A percentile compares a stretch with the other conserved stretches of the same genome.
Conservation (phyloP, 2,797 vertebrate genomes). For the Girardinus metallicus region DNA sequence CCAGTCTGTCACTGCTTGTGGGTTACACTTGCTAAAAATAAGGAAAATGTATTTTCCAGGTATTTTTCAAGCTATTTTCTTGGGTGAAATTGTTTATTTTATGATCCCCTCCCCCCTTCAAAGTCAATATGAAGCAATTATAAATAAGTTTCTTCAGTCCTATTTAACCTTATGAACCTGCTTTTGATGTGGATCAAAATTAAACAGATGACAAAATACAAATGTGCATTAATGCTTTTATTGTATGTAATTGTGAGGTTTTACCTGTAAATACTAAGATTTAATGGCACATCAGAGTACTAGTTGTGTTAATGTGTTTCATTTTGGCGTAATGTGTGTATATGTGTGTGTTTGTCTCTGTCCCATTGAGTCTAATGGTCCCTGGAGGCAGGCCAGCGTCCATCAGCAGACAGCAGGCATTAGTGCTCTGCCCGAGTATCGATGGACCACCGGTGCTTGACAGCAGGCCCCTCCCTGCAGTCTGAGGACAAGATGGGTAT, state of each 20-base stretch:
- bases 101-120: not conserved
- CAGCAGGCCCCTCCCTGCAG: slow-evolving; percentile 85
- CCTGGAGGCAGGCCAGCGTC: slow-evolving; percentile 91
- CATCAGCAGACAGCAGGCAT: slow-evolving; percentile 90
- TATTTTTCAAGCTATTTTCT: not conserved
- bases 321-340: slow-evolving; percentile 36
- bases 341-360: slow-evolving; percentile 51
- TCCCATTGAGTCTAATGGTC: slow-evolving; percentile 88
- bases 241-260: slow-evolving; percentile 11
- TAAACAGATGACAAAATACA: not conserved
- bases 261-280: slow-evolving; percentile 1
- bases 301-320: slow-evolving; percentile 39
- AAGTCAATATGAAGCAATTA: not conserved
- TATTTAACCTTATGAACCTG: not conserved
- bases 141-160: not conserved
- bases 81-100: not conserved
- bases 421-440: slow-evolving; percentile 91
- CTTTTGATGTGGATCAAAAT: not conserved
- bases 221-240: not conserved
- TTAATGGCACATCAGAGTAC: slow-evolving; percentile 10
- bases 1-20: not conserved
- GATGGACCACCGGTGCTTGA: slow-evolving; percentile 86
- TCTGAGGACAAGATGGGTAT: slow-evolving; percentile 63
- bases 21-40: not conserved
- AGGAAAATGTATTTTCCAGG: not conserved